phyloP scores from a whole-genome alignment of 2,797 vertebrate genomes.

The Yasuhikotakia modesta region DNA sequence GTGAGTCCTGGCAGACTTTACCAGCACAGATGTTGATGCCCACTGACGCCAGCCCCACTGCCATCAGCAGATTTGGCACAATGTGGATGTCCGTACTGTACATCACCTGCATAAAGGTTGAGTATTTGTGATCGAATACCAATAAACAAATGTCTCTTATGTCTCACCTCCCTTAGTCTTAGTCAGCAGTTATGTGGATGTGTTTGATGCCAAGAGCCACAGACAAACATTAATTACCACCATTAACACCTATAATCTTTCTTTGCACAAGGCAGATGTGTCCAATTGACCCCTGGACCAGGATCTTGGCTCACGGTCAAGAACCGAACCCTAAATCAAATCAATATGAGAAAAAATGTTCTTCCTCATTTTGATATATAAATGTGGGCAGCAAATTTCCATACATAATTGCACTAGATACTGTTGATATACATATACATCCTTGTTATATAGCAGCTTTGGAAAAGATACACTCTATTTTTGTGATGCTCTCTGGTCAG shows the following conservation, averaged over 20 bases:
- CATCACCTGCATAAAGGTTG: constrained; percentile 81
- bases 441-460: background rate
- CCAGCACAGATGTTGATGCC: constrained; percentile 88
- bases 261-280: background rate
- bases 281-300: background rate
- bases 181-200: background rate
- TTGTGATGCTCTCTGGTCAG: background rate
- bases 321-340: background rate
- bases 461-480: background rate
- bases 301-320: background rate
- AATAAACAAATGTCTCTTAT: background rate
- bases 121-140: background rate
- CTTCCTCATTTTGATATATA: background rate
- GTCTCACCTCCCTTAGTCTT: background rate
- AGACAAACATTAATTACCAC: background rate
- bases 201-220: background rate
- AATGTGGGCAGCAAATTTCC: background rate
- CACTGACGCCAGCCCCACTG: constrained; percentile 87
- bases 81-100: constrained; percentile 92
- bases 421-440: background rate
- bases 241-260: background rate
- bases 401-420: background rate
- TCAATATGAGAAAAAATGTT: background rate
- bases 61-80: constrained; percentile 94
- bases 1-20: constrained; percentile 92